phyloP scores from a whole-genome alignment of 2,113 vertebrate species.

The Narcine bancroftii region DNA sequence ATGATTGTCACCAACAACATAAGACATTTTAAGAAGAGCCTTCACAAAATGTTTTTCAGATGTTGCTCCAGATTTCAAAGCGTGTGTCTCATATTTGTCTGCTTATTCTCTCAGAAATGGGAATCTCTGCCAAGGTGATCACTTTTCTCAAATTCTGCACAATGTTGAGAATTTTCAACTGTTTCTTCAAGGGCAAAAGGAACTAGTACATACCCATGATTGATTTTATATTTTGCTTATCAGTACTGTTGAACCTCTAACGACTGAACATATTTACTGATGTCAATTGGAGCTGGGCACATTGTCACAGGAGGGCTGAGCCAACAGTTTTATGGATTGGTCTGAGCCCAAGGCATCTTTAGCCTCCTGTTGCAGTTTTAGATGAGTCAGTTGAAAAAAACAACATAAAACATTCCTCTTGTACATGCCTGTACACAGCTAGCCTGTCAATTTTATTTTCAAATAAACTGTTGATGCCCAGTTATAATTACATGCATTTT shows the following conservation, averaged over 20 bases:
- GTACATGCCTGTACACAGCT: not conserved
- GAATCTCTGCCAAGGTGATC: not conserved
- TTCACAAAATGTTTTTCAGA: not conserved
- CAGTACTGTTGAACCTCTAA: not conserved
- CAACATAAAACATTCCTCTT: not conserved
- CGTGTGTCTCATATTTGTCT: not conserved
- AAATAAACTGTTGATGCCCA: not conserved
- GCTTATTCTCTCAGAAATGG: not conserved
- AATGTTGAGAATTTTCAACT: not conserved
- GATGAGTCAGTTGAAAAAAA: not conserved
- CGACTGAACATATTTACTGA: not conserved
- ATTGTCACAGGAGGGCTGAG: not conserved
- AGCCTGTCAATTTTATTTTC: not conserved
- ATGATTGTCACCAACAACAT: not conserved
- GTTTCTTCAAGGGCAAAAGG: not conserved
- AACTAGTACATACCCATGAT: not conserved
- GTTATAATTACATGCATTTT: not conserved
- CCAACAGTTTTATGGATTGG: not conserved
- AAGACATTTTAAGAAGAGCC: not conserved
- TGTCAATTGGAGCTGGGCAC: not conserved
- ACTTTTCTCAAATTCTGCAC: not conserved
- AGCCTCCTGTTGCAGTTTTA: not conserved
- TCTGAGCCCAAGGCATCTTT: not conserved
- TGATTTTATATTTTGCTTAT: conserved; percentile 1
- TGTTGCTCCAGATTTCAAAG: not conserved